Conservation (phyloP, 1,140 invertebrate species). For the Harlomillsia oculata region DNA sequence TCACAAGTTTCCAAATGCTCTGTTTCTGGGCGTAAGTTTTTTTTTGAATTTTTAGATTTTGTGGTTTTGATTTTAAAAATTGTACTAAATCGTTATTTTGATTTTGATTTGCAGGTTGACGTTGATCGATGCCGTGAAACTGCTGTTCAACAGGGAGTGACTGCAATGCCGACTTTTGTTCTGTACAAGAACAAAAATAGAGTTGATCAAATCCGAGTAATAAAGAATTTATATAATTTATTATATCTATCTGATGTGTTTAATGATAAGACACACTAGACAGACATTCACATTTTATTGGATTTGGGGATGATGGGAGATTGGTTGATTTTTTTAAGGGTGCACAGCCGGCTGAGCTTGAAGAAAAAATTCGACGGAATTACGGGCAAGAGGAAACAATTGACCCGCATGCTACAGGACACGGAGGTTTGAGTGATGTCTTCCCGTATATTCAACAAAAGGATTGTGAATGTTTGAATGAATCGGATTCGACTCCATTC, state of each 20-base stretch:
- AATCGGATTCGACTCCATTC: slow-evolving; percentile 84
- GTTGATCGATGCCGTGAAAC: slow-evolving; percentile 80
- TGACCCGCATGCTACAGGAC: slow-evolving; percentile 52
- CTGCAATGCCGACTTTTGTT: slow-evolving; percentile 95
- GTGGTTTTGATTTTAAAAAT: not conserved
- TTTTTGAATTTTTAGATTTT: not conserved
- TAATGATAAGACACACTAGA: not conserved
- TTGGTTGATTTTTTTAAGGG: slow-evolving; percentile 46
- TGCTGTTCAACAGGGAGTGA: slow-evolving; percentile 71
- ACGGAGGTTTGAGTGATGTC: slow-evolving; percentile 61
- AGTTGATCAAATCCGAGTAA: slow-evolving; percentile 27
- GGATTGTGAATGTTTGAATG: slow-evolving; percentile 93
- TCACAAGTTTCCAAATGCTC: slow-evolving; percentile 70
- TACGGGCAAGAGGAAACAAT: slow-evolving; percentile 60
- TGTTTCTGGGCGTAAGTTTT: slow-evolving; percentile 56
- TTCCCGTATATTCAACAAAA: slow-evolving; percentile 70
- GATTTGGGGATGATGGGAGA: not conserved
- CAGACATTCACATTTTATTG: not conserved
- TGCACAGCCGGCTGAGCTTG: slow-evolving; percentile 67
- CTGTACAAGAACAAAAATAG: slow-evolving; percentile 68
- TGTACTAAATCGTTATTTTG: not conserved
- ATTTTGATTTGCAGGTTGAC: slow-evolving; percentile 62
- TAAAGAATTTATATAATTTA: not conserved
- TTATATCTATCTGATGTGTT: not conserved
- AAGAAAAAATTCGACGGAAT: slow-evolving; percentile 81